A percentile compares a stretch with the other conserved stretches of the same genome.
phyloP scores from a whole-genome alignment of 1,140 invertebrate species.

The Drosophila subpulchrella region DNA sequence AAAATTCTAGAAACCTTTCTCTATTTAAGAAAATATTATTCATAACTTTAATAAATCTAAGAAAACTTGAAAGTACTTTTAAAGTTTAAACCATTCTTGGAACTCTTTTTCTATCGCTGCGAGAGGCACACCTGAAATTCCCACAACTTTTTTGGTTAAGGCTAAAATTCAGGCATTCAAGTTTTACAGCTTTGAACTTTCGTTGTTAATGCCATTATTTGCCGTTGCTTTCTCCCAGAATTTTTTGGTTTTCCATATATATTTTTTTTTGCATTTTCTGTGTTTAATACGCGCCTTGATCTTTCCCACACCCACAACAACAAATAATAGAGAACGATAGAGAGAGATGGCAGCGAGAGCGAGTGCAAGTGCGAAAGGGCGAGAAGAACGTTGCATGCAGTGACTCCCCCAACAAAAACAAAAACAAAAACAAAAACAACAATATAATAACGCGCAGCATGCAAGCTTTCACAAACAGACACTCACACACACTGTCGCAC shows the following conservation, averaged over 20 bases:
- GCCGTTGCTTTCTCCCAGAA: slow-evolving; percentile 11
- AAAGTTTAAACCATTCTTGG: not conserved
- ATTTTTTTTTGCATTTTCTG: slow-evolving; percentile 49
- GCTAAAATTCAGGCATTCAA: slow-evolving; percentile 10
- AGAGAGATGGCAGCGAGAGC: not conserved
- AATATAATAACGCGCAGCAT: slow-evolving; percentile 75
- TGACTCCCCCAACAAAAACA: slow-evolving; percentile 58
- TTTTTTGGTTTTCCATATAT: slow-evolving; percentile 17
- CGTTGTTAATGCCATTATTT: slow-evolving; percentile 45
- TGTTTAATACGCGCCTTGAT: slow-evolving; percentile 71
- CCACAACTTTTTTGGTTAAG: not conserved
- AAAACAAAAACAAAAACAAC: slow-evolving; percentile 21
- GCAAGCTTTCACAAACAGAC: slow-evolving; percentile 71
- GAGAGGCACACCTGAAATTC: not conserved
- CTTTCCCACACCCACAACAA: slow-evolving; percentile 71
- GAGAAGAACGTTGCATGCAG: slow-evolving; percentile 65
- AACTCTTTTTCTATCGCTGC: not conserved
- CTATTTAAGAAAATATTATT: too few species aligned
- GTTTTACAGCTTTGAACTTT: slow-evolving; percentile 56
- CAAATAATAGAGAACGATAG: not conserved
- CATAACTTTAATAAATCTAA: too few species aligned
- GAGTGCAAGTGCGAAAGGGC: not conserved
- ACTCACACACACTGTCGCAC: slow-evolving; percentile 29
- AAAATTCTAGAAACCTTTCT: too few species aligned
- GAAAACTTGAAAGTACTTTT: not conserved